Evolutionary conservation across 2,113 vertebrate species (phyloP).

Genomic region (Sciurus niger): DNA sequence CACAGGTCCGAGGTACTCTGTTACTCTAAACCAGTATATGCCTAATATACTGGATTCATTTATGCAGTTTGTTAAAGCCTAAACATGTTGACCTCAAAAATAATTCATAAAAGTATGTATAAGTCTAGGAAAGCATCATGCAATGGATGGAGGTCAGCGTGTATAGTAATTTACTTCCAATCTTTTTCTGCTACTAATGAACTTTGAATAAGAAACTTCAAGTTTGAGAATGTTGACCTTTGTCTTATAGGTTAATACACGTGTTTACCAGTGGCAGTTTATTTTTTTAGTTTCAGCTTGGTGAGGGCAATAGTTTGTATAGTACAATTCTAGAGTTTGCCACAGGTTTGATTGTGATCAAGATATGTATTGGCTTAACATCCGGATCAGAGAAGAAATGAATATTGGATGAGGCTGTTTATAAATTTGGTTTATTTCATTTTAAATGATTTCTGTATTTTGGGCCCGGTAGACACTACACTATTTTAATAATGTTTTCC

Average conservation of each 20-base stretch:
- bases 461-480: background rate
- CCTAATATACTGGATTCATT: background rate
- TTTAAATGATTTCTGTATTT: background rate
- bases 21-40: background rate
- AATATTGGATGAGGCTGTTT: background rate
- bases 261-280: background rate
- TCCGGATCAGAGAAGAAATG: background rate
- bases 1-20: background rate
- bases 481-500: slow-evolving; percentile 38
- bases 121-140: background rate
- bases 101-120: background rate
- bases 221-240: background rate
- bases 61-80: background rate
- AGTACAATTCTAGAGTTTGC: background rate
- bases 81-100: background rate
- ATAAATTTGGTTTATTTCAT: slow-evolving; percentile 15
- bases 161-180: background rate
- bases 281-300: slow-evolving; percentile 27
- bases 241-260: background rate
- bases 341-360: background rate
- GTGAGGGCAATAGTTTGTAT: background rate
- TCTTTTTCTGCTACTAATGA: background rate
- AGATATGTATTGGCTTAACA: background rate
- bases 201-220: background rate
- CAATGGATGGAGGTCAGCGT: background rate